Evolutionary conservation across 1,140 invertebrate species (phyloP), one percentile per base, ranked within the genome.

Genomic region (Zaprionus ghesquierei): DNA sequence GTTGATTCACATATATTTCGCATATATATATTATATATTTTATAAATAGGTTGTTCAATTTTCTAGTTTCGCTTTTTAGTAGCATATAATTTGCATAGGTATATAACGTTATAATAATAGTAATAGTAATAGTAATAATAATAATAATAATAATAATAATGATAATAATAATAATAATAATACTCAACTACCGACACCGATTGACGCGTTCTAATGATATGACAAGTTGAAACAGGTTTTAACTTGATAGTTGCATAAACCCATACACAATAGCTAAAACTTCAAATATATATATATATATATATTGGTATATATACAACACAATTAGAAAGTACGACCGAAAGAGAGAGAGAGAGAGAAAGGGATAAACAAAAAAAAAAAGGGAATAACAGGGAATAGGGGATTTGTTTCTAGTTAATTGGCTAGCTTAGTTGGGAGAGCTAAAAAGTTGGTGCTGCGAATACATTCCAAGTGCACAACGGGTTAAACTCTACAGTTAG

Each of bases 231-330:
- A 73, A 60, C 59, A 35, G 41, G 46, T 20, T 61, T 62, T 56
- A 61, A 70, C 27, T 53, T 44, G 50, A 38, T 69, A 63, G 49
- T 56, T 53, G 56, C 56, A 59, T 64, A 55, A 64, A 15, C 62
- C 22, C 55, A 63, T 50, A 63, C 61, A 63, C 61, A 63, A 63
- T 69, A 54, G 62, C 35, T 69, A 72, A 72, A 71, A 55, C 20
- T 58, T 65, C 66, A 35, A 27, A 46, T 72, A 56, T 29, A 59
- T 23, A 53, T 68, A 29, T 65, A 31, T 54, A 25, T 71, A 61
- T 64, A 15, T 50, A 65, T 66, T 55, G 69, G 55, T 49, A 77
- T 66, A 87, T 86, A 73, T 86, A 86, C 81, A 86, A 82, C 68
- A 86, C 81, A 87, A 79, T 76, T 50, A 86, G 75, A 75, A 68